Percentiles rank a stretch among this genome's conserved stretches.
Evolutionary conservation across 35 echinoderm and acorn worm genomes (phyloP).

Genomic region (Amphiura filiformis): DNA sequence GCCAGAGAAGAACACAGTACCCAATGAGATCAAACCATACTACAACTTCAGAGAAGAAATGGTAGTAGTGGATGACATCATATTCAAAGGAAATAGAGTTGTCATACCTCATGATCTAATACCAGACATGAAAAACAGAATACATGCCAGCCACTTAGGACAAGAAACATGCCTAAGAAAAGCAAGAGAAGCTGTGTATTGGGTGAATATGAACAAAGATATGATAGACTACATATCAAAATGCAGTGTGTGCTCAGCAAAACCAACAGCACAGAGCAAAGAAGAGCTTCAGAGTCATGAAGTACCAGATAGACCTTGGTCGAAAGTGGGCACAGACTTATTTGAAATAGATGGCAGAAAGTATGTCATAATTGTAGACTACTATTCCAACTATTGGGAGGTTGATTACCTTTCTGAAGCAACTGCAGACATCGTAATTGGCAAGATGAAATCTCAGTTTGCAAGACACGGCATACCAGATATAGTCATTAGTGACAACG

Average conservation of each 20-base stretch:
- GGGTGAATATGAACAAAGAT: background rate
- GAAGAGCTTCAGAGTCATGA: background rate
- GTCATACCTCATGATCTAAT: conserved; percentile 17
- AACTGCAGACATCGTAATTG: background rate
- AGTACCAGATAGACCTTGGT: background rate
- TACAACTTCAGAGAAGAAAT: background rate
- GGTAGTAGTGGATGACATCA: background rate
- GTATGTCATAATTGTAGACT: background rate
- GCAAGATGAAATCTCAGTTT: background rate
- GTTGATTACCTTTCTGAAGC: background rate
- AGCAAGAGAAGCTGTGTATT: background rate
- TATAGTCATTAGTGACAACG: background rate
- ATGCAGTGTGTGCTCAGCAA: background rate
- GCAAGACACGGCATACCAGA: background rate
- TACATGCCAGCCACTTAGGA: background rate
- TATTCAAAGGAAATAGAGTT: conserved; percentile 48
- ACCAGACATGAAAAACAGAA: background rate
- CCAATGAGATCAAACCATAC: background rate
- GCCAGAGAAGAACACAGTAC: background rate
- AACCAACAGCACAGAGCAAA: background rate
- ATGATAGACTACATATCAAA: background rate
- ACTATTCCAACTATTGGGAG: conserved; percentile 22
- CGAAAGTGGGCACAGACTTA: background rate
- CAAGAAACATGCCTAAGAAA: background rate
- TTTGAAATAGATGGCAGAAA: background rate